Percentiles rank a stretch among this genome's conserved stretches.
phyloP scores from a whole-genome alignment of 2,797 vertebrate species.

The Molossus alvarezi region DNA sequence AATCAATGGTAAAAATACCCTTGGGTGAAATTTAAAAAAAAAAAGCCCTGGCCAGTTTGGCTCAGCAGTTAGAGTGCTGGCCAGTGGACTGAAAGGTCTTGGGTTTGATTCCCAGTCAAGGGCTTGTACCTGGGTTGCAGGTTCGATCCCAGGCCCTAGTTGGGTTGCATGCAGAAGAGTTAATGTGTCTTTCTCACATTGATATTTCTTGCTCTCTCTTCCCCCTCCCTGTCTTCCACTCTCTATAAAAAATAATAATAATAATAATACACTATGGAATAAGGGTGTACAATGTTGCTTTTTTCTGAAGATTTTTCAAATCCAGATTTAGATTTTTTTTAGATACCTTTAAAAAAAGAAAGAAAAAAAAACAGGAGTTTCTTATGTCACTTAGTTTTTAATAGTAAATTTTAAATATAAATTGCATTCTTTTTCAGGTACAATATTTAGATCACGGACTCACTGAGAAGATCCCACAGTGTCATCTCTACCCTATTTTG shows the following conservation, averaged over 20 bases:
- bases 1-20: too few species aligned
- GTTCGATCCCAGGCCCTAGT: too few species aligned
- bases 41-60: neutral
- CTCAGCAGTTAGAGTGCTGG: neutral
- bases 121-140: too few species aligned
- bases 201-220: neutral
- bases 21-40: too few species aligned
- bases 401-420: conserved; percentile 60
- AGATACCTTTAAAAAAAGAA: neutral
- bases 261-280: neutral
- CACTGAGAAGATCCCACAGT: conserved; percentile 94
- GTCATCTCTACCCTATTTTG: conserved; percentile 94
- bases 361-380: neutral
- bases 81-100: neutral
- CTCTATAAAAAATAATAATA: neutral
- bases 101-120: neutral
- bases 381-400: conserved; percentile 32
- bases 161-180: neutral
- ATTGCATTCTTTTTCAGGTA: conserved; percentile 90
- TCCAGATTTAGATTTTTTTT: neutral
- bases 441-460: conserved; percentile 95
- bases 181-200: neutral
- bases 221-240: neutral
- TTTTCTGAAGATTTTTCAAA: conserved; percentile 46
- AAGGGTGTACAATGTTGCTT: neutral